Base-by-base conservation (phyloP, 2,888 invertebrate genomes). In the Pyrocoelia pectoralis region DNA sequence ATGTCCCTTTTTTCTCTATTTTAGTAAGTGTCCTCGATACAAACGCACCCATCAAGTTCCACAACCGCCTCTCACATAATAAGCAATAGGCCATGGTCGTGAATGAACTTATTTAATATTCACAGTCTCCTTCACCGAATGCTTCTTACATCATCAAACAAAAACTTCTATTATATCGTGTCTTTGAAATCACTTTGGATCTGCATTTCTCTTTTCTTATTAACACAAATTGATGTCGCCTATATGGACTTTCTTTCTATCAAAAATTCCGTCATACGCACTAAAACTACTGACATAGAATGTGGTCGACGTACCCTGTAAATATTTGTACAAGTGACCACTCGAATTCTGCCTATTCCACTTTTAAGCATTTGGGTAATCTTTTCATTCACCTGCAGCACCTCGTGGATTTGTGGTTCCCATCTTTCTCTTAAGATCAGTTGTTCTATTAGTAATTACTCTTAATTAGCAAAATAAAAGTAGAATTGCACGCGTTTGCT, bases 81-180 rank as follows among this genome's bases (percentile, higher is more conserved):
- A 41, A 38, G 56, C 57, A 65, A 61, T 65, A 65, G 61, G 65
- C 65, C 60, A 65, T 56, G 61, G 65, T 61, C 60, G 65, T 28
- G 56, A 61, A 53, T 29, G 56, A 52, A 53, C 56, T 61, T 33
- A 61, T 55, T 61, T 56, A n/a, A 52, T 61, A 61, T 61, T 61
- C 61, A 61, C 55, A 56, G 56, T 56, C 56, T 61, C 56, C 61
- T 48, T 61, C 60, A 19, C 41, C 10, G 14, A 18, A 53, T 59
- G 53, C 57, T 41, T 15, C 14, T 46, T 46, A 46, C 46, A 46
- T 46, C 46, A 46, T 9, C 18, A 10, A n/a, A 17, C 10, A 17
- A n/a, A 17, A 17, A 10, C 17, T n/a, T 46, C 17, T n/a, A 8
- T n/a, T 33, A 2, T n/a, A 3, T 24, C 24, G 24, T n/a, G n/a